Percentiles rank a stretch among this genome's conserved stretches.
These are phyloP conservation scores for Mythimna lalbum DNA, from an alignment of 2,888 invertebrate species.

Conservation along the genomic window DNA sequence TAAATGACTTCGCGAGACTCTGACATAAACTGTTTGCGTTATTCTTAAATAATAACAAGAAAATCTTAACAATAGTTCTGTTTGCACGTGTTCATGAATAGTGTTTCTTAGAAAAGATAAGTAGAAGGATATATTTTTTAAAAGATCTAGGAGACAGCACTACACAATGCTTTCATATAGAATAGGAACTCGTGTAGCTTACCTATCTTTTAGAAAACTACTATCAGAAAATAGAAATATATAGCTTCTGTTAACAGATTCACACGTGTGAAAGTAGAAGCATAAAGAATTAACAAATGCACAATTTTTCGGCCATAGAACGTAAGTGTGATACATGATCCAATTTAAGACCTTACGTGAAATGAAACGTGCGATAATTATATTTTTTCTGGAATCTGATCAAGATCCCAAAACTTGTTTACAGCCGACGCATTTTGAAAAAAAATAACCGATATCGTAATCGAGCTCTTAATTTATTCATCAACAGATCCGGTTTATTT, in stretches of 20 bases:
- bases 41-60: conserved; percentile 62
- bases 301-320: too few relatives aligned
- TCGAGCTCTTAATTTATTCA: conserved; percentile 50
- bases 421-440: conserved; percentile 12
- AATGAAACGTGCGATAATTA: neutral
- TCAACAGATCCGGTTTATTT: conserved; percentile 52
- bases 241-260: too few relatives aligned
- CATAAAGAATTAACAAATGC: too few relatives aligned
- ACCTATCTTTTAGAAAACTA: neutral
- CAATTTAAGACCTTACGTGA: neutral
- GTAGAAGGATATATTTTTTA: neutral
- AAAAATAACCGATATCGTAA: conserved; percentile 22
- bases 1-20: conserved; percentile 69
- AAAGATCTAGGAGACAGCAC: neutral
- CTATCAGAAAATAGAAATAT: neutral
- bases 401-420: conserved; percentile 5
- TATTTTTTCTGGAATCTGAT: conserved; percentile 1
- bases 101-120: conserved; percentile 12
- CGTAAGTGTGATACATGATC: too few relatives aligned
- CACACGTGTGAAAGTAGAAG: too few relatives aligned
- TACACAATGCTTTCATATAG: neutral
- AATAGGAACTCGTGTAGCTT: neutral
- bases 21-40: conserved; percentile 61
- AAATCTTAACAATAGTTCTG: conserved; percentile 23
- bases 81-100: conserved; percentile 14